phyloP scores from a whole-genome alignment of 2,797 vertebrate species.

The Scomberomorus guttatus region DNA sequence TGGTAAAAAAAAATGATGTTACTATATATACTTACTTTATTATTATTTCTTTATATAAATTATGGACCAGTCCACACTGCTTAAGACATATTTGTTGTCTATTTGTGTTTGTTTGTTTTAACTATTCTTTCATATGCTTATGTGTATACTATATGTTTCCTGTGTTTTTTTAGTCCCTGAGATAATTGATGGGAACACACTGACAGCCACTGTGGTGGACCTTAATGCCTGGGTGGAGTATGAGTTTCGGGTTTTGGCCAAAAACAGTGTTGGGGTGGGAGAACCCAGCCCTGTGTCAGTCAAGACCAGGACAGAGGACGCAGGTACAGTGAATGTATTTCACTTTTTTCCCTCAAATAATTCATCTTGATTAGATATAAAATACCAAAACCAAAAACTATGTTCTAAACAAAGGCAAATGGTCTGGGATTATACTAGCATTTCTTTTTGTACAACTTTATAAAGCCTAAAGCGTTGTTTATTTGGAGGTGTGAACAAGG shows the following conservation, averaged over 20 bases:
- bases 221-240: slow-evolving; percentile 98
- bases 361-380: background rate
- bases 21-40: too few relatives aligned
- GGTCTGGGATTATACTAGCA: background rate
- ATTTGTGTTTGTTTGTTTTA: too few relatives aligned
- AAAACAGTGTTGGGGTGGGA: slow-evolving; percentile 94
- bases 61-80: too few relatives aligned
- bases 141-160: background rate
- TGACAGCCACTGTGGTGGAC: slow-evolving; percentile 93
- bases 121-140: too few relatives aligned
- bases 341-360: background rate
- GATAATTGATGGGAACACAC: slow-evolving; percentile 89
- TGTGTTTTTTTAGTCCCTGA: slow-evolving; percentile 88
- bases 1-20: too few relatives aligned
- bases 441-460: background rate
- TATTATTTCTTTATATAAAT: too few relatives aligned
- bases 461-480: slow-evolving; percentile 23
- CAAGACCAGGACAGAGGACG: slow-evolving; percentile 96
- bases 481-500: slow-evolving; percentile 46
- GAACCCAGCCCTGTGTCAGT: slow-evolving; percentile 95
- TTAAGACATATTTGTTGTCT: too few relatives aligned
- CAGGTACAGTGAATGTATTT: slow-evolving; percentile 84
- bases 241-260: slow-evolving; percentile 95
- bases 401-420: background rate
- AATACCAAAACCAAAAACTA: background rate